Evolutionary conservation across 1,140 invertebrate species (phyloP), one percentile per base, ranked within the genome.

Genomic region (Tenebrio molitor): DNA sequence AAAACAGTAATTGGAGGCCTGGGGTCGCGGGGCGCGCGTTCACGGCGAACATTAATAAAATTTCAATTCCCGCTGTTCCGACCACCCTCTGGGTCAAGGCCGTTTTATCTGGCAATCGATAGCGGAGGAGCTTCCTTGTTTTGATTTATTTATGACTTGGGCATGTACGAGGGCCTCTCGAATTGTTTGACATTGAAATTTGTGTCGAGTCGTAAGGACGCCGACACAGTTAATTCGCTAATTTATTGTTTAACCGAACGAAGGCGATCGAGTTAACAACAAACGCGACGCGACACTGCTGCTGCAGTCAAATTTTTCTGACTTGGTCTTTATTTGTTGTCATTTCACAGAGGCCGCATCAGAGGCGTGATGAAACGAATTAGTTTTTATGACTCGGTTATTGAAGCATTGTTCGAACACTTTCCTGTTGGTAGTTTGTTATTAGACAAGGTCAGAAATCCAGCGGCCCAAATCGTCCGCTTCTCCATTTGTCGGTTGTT

Each of bases 391-490:
- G 4, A 39, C 36, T 39, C 36, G 36, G 36, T 39, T 39, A 58
- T 58, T 36, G 41, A 72, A 65, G 46, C 71, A 72, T 72, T 72
- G 71, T 72, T 46, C 71, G 63, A 72, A 62, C 50, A 41, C 67
- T 72, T 73, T 73, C 71, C 46, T 73, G 65, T 73, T 71, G 64
- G 41, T 34, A 34, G 39, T 65, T 50, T 29, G 62, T 68, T 41
- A 19, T 72, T 62, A 73, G 66, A 73, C 72, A 73, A 73, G 72
- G 72, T 69, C 72, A 73, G 23, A 29, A 69, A 41, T 73, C 41
- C 63, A 73, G 36, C 34, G 33, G 50, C 53, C 72, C 72, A 73
- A 46, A 34, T 67, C 19, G 33, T 50, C 21, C 33, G 23, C 12
- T 66, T 19, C 44, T 69, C 5, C 23, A 58, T 58, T 62, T 39